These are phyloP conservation scores for Tautogolabrus adspersus DNA, from an alignment of 2,113 vertebrate species.

Conservation along the genomic window DNA sequence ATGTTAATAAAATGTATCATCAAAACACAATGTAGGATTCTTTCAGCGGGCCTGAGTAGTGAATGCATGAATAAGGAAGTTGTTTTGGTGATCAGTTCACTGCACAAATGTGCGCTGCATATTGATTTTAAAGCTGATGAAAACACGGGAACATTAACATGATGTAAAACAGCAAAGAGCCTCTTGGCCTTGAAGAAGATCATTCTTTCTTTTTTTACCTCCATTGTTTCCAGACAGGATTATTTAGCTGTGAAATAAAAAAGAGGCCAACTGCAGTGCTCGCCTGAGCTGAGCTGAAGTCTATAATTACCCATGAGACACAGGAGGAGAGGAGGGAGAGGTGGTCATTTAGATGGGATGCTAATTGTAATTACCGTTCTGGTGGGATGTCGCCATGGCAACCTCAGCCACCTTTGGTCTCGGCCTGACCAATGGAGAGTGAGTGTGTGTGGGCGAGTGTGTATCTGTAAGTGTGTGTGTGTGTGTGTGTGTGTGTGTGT, in stretches of 20 bases:
- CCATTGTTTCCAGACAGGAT: constrained; percentile 63
- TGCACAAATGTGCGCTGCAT: constrained; percentile 45
- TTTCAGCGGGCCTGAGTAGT: background rate
- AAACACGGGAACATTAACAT: constrained; percentile 27
- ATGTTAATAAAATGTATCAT: constrained; percentile 21
- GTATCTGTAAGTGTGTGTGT: background rate
- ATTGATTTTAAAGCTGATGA: constrained; percentile 53
- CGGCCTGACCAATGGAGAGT: constrained; percentile 49
- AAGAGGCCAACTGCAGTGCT: constrained; percentile 58
- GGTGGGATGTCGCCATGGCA: constrained; percentile 76
- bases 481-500: background rate
- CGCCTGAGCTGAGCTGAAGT: constrained; percentile 61
- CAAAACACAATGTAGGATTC: constrained; percentile 10
- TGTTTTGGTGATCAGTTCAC: constrained; percentile 29
- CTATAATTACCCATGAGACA: constrained; percentile 72
- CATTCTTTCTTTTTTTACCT: constrained; percentile 1
- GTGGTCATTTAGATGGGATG: constrained; percentile 78
- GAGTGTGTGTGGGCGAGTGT: background rate
- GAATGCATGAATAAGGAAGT: constrained; percentile 22
- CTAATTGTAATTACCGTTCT: constrained; percentile 82
- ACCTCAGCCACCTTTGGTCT: constrained; percentile 63
- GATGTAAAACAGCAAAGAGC: constrained; percentile 46
- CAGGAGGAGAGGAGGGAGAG: constrained; percentile 56
- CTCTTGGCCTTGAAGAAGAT: constrained; percentile 52
- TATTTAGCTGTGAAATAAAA: constrained; percentile 62